Conservation (phyloP, 2,797 vertebrate species). For the Margarornis squamiger region DNA sequence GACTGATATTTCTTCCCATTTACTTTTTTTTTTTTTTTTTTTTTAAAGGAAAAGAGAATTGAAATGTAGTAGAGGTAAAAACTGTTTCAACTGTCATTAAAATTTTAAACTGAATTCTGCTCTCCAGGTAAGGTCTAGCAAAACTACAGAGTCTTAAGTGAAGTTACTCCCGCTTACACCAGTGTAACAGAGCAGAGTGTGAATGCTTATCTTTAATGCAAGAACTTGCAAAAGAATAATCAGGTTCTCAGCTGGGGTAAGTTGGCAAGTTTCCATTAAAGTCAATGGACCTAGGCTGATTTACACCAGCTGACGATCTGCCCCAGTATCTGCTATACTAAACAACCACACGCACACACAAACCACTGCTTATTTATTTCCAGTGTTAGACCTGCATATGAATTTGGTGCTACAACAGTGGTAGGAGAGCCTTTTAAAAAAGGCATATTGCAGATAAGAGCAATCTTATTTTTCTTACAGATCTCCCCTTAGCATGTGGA, state of each 20-base stretch:
- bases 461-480: neutral
- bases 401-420: neutral
- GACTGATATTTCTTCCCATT: neutral
- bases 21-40: neutral
- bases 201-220: constrained; percentile 64
- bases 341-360: neutral
- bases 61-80: constrained; percentile 5
- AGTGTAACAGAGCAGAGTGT: constrained; percentile 16
- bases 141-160: neutral
- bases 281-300: constrained; percentile 69
- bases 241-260: constrained; percentile 68
- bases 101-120: constrained; percentile 2
- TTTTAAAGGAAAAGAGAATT: neutral
- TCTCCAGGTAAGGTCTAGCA: neutral
- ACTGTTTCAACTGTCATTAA: neutral
- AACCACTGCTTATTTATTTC: constrained; percentile 26
- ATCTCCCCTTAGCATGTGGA: neutral
- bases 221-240: constrained; percentile 70
- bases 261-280: constrained; percentile 69
- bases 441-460: neutral
- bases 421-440: neutral
- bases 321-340: constrained; percentile 43
- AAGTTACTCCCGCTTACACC: constrained; percentile 28
- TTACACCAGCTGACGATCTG: constrained; percentile 69
- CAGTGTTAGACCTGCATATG: constrained; percentile 5